A percentile compares a stretch with the other conserved stretches of the same genome.
These are phyloP conservation scores for Potamilus streckersoni DNA, from an alignment of 1,140 invertebrate genomes.

Conservation along the genomic window DNA sequence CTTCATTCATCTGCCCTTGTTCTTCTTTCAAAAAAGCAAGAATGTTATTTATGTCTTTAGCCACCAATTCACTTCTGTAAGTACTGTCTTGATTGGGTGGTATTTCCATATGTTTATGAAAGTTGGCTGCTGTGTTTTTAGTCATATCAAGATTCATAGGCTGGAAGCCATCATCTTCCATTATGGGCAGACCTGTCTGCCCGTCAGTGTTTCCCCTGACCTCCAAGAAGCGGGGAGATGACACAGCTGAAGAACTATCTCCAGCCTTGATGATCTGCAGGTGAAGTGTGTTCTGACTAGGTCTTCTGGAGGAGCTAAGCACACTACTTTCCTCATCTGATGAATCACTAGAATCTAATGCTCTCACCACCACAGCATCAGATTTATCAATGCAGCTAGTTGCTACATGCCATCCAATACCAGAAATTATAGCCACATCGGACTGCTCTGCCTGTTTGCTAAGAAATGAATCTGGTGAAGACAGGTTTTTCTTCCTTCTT, in stretches of 20 bases:
- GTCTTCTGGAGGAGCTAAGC: slow-evolving; percentile 1
- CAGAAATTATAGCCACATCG: slow-evolving; percentile 56
- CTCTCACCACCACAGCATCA: slow-evolving; percentile 43
- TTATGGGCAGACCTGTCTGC: slow-evolving; percentile 31
- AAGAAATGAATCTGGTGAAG: slow-evolving; percentile 22
- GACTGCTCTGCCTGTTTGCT: slow-evolving; percentile 42
- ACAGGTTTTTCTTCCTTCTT: slow-evolving; percentile 38
- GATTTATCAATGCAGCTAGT: slow-evolving; percentile 53
- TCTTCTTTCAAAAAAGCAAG: slow-evolving; percentile 14
- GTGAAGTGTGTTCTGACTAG: slow-evolving; percentile 9
- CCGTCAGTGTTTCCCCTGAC: slow-evolving; percentile 21
- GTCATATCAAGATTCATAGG: slow-evolving; percentile 60
- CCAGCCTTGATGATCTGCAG: slow-evolving; percentile 8
- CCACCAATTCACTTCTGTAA: not conserved
- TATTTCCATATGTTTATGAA: no score
- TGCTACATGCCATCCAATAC: slow-evolving; percentile 64
- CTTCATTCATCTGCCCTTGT: slow-evolving; percentile 9
- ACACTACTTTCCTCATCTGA: slow-evolving; percentile 37
- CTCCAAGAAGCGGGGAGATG: slow-evolving; percentile 38
- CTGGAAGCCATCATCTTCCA: slow-evolving; percentile 51
- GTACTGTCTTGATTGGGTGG: no score
- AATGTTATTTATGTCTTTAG: slow-evolving; percentile 23
- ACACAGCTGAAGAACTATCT: slow-evolving; percentile 23
- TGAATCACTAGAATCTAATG: slow-evolving; percentile 34
- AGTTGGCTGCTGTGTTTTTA: slow-evolving; percentile 26